These are phyloP conservation scores for Chaitophorus viminalis DNA, from an alignment of 2,888 invertebrate species.

Conservation along the genomic window DNA sequence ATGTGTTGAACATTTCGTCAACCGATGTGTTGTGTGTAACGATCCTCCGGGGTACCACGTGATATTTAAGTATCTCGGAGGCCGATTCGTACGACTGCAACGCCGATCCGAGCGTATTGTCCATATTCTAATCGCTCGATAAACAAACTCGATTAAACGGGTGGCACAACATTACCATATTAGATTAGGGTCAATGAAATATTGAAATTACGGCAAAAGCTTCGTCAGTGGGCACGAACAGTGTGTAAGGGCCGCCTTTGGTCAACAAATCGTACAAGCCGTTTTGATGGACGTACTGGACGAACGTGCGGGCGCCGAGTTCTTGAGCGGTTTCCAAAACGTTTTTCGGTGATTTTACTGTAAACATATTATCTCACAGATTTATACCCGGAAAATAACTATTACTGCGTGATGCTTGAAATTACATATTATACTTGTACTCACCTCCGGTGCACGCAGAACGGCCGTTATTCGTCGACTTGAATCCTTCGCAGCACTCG, in stretches of 20 bases:
- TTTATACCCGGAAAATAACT: background rate
- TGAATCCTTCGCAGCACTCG: constrained; percentile 70
- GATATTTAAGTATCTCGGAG: constrained; percentile 68
- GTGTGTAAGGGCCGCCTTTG: constrained; percentile 79
- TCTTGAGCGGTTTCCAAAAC: constrained; percentile 68
- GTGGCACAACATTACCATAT: too few relatives aligned
- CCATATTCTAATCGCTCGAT: constrained; percentile 56
- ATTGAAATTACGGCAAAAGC: constrained; percentile 73
- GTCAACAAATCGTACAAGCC: constrained; percentile 67
- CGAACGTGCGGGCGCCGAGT: constrained; percentile 68
- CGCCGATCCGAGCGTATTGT: constrained; percentile 65
- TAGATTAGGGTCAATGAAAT: constrained; percentile 56
- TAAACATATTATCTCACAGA: constrained; percentile 5
- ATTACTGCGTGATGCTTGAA: too few relatives aligned
- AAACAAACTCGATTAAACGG: background rate
- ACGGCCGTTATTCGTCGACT: constrained; percentile 67
- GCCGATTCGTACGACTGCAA: constrained; percentile 65
- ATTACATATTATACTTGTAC: constrained; percentile 26
- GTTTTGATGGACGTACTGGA: constrained; percentile 67
- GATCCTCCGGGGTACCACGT: constrained; percentile 68
- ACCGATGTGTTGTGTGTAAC: constrained; percentile 68
- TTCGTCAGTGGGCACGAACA: constrained; percentile 87
- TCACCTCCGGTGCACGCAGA: constrained; percentile 69
- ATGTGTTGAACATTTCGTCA: constrained; percentile 67
- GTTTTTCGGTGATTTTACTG: constrained; percentile 69